A percentile compares a stretch with the other conserved stretches of the same genome.
phyloP scores from a whole-genome alignment of 2,797 vertebrate species.

The Mus minutoides region DNA sequence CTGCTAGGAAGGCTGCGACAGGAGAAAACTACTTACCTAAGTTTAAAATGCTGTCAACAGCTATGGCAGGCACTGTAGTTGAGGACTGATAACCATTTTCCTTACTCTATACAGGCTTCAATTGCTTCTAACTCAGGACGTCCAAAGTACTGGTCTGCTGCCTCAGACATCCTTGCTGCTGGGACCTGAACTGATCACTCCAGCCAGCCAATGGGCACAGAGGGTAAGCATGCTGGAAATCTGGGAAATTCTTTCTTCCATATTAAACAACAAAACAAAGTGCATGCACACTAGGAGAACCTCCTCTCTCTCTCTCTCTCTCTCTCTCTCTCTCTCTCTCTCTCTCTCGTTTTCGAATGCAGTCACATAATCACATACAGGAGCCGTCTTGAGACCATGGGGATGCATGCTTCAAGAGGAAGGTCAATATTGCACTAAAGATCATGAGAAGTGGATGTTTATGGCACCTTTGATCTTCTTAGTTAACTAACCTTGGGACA shows the following conservation, averaged over 20 bases:
- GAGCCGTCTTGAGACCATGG: constrained; percentile 13
- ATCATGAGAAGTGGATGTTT: neutral
- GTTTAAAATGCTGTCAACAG: constrained; percentile 24
- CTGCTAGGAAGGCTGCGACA: neutral
- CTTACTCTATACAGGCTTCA: neutral
- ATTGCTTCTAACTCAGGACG: neutral
- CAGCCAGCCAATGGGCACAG: neutral
- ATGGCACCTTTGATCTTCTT: constrained; percentile 12
- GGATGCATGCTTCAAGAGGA: neutral
- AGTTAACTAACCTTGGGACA: neutral
- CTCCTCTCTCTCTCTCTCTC: neutral
- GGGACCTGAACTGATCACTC: neutral
- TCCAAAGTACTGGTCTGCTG: neutral
- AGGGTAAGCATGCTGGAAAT: neutral
- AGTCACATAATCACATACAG: neutral
- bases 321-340: too few relatives aligned
- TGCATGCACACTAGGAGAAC: neutral
- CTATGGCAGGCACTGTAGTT: neutral
- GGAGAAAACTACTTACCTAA: neutral
- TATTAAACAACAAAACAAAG: constrained; percentile 16
- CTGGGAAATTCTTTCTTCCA: neutral
- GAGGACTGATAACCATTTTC: neutral
- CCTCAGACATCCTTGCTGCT: neutral
- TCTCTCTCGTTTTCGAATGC: neutral
- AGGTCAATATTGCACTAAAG: neutral